Percentiles rank a stretch among this genome's conserved stretches.
Conservation (phyloP, 23 tunicate genomes). For the Styela clava region DNA sequence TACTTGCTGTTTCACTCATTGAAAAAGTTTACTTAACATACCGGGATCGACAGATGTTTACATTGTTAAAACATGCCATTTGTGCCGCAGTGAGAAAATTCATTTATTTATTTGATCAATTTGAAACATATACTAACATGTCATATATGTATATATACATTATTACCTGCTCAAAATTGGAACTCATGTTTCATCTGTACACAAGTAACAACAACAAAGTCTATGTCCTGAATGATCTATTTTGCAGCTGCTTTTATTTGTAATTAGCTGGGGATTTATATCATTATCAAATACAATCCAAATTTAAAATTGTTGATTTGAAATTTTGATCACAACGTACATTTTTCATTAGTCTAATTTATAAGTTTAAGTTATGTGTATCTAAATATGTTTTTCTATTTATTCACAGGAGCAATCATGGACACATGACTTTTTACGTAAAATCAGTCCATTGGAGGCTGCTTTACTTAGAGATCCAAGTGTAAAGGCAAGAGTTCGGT, state of each 20-base stretch:
- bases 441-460: slow-evolving; percentile 82
- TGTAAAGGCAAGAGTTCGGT: slow-evolving; percentile 73
- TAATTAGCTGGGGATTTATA: too few relatives aligned
- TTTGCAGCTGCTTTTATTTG: too few relatives aligned
- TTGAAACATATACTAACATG: slow-evolving; percentile 8
- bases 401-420: slow-evolving; percentile 77
- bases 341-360: too few relatives aligned
- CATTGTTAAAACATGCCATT: slow-evolving; percentile 80
- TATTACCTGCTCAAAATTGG: too few relatives aligned
- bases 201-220: too few relatives aligned
- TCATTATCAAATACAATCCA: too few relatives aligned
- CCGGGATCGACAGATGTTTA: slow-evolving; percentile 89
- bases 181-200: too few relatives aligned
- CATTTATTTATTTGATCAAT: neutral
- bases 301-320: too few relatives aligned
- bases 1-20: slow-evolving; percentile 58
- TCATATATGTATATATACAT: neutral
- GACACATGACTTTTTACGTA: slow-evolving; percentile 73
- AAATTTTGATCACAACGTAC: too few relatives aligned
- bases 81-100: slow-evolving; percentile 84
- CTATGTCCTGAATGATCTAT: too few relatives aligned
- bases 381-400: too few relatives aligned
- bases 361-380: too few relatives aligned
- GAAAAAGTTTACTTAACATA: slow-evolving; percentile 81
- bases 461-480: slow-evolving; percentile 70